Percentiles rank a stretch among this genome's conserved stretches.
These are phyloP conservation scores for Hyperoodon ampullatus DNA, from an alignment of 2,113 vertebrate genomes.

Conservation along the genomic window DNA sequence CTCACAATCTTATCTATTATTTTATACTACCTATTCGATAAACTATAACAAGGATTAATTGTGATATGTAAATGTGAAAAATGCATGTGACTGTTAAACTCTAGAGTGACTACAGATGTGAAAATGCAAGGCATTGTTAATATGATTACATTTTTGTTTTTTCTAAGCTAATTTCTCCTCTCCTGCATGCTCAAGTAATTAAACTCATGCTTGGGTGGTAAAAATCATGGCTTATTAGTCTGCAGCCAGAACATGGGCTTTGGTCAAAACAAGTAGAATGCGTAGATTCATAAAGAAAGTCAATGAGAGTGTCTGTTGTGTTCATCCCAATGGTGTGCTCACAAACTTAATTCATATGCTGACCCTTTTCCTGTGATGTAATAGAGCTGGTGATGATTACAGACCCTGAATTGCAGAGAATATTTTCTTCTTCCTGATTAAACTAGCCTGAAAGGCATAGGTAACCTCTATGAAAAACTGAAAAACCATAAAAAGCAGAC, in stretches of 20 bases:
- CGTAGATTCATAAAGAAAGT: neutral
- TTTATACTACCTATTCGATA: neutral
- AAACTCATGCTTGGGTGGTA: neutral
- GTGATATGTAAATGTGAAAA: neutral
- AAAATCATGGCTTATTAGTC: neutral
- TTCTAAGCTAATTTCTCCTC: neutral
- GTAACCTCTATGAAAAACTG: neutral
- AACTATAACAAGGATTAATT: neutral
- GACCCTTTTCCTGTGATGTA: neutral
- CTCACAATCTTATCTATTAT: neutral
- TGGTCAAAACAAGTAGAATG: neutral
- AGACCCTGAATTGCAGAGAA: neutral
- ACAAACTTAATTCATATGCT: neutral
- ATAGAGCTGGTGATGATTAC: neutral
- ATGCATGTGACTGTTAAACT: conserved; percentile 14
- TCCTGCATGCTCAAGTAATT: neutral
- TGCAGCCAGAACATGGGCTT: neutral
- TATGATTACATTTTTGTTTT: neutral
- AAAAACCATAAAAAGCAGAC: neutral
- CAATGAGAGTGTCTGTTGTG: too few species aligned
- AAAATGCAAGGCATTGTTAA: neutral
- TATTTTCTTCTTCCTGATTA: neutral
- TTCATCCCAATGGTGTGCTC: neutral
- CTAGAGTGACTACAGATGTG: neutral
- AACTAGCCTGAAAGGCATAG: neutral